Percentiles rank a stretch among this genome's conserved stretches.
These are phyloP conservation scores for Dolichomitus sp. DNA, from an alignment of 2,888 invertebrate genomes.

Conservation along the genomic window DNA sequence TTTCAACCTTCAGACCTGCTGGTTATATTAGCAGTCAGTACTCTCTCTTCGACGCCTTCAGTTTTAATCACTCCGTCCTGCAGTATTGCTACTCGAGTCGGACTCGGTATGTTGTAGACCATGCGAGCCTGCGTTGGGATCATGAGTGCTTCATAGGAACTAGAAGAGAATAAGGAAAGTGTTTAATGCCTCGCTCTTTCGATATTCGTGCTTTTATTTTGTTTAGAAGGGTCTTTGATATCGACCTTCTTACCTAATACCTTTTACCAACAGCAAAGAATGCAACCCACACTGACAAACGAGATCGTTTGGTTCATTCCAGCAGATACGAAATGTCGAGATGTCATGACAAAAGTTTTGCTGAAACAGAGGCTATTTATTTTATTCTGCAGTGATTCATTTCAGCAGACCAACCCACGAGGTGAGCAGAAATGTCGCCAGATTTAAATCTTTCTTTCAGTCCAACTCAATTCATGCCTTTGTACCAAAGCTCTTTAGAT, in stretches of 20 bases:
- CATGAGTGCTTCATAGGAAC: slow-evolving; percentile 39
- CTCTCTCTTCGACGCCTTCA: slow-evolving; percentile 31
- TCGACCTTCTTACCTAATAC: not conserved
- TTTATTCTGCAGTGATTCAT: too few relatives aligned
- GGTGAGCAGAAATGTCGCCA: too few relatives aligned
- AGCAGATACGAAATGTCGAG: too few relatives aligned
- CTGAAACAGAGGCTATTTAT: too few relatives aligned
- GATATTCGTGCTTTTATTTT: not conserved
- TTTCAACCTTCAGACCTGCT: not conserved
- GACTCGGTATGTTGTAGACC: slow-evolving; percentile 12
- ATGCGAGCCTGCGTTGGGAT: slow-evolving; percentile 17
- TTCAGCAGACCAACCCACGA: too few relatives aligned
- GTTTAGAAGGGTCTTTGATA: not conserved
- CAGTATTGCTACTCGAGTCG: slow-evolving; percentile 33
- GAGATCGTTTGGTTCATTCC: not conserved
- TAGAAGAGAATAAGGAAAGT: not conserved
- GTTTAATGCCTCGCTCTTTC: not conserved
- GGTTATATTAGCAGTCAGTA: slow-evolving; percentile 3
- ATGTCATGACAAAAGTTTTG: too few relatives aligned
- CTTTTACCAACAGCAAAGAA: not conserved
- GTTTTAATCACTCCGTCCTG: slow-evolving; percentile 41
- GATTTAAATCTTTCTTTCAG: too few relatives aligned
- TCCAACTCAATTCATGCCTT: not conserved
- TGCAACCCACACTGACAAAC: not conserved
- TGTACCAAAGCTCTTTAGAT: not conserved